phyloP scores from a whole-genome alignment of 2,797 vertebrate species.

The Allenopithecus nigroviridis region DNA sequence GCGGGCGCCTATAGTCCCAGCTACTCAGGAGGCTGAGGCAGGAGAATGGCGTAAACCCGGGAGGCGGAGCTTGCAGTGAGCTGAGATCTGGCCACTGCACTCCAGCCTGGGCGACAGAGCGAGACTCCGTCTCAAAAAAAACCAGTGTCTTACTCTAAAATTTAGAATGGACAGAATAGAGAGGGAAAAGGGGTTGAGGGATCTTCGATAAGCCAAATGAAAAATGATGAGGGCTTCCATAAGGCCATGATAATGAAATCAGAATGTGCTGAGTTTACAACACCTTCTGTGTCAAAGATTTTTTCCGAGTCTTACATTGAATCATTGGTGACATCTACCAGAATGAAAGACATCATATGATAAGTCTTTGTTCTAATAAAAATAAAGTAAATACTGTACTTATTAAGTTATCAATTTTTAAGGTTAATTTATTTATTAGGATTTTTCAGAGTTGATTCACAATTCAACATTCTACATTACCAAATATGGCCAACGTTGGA shows the following conservation, averaged over 20 bases:
- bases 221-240: background rate
- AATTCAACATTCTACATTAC: background rate
- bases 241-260: background rate
- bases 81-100: no score
- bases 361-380: background rate
- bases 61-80: no score
- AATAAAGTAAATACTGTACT: background rate
- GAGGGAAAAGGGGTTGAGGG: background rate
- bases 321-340: background rate
- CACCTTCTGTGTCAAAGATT: background rate
- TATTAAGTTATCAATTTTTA: background rate
- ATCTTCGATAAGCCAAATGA: background rate
- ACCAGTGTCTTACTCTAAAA: background rate
- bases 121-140: no score
- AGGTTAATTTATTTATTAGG: background rate
- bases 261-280: background rate
- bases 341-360: background rate
- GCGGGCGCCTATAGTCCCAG: no score
- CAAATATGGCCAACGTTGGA: background rate
- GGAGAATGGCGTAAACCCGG: no score
- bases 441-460: background rate
- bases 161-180: background rate
- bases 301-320: background rate
- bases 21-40: no score
- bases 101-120: no score